Conservation (phyloP, 1,140 invertebrate genomes). For the Brachionus rotundiformis region DNA sequence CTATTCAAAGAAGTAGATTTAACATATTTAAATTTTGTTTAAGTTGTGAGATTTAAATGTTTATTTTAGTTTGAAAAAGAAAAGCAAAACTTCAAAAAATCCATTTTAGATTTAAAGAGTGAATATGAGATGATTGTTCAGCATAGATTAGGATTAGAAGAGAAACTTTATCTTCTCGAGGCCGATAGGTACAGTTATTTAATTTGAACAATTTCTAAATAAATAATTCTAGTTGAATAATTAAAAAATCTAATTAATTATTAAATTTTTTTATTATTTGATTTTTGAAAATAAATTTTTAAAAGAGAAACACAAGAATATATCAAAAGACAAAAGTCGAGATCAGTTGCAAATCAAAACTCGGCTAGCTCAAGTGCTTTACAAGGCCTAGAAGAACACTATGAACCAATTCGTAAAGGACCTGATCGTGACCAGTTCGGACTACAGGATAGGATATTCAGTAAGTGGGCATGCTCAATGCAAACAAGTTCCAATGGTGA, state of each 20-base stretch:
- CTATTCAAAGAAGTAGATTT: slow-evolving; percentile 33
- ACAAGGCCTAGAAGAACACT: slow-evolving; percentile 44
- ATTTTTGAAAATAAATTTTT: too few species aligned
- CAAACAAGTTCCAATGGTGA: slow-evolving; percentile 25
- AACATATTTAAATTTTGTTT: not conserved
- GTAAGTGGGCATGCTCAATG: slow-evolving; percentile 50
- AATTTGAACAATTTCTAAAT: not conserved
- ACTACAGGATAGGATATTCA: slow-evolving; percentile 43
- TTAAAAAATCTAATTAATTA: not conserved
- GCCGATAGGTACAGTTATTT: slow-evolving; percentile 12
- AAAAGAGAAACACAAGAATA: slow-evolving; percentile 39
- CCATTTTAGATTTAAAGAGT: not conserved
- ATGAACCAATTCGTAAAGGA: slow-evolving; percentile 47
- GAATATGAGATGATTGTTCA: slow-evolving; percentile 51
- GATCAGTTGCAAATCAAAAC: slow-evolving; percentile 26
- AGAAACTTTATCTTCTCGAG: slow-evolving; percentile 40
- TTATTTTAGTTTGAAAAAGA: slow-evolving; percentile 30
- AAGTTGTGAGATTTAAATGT: not conserved
- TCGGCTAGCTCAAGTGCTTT: not conserved
- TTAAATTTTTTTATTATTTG: not conserved
- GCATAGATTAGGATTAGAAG: slow-evolving; percentile 35
- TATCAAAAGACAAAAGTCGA: slow-evolving; percentile 47
- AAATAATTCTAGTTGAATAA: too few species aligned
- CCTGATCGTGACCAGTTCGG: slow-evolving; percentile 48
- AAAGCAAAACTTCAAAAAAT: slow-evolving; percentile 39